Base-by-base conservation (phyloP, 2,113 vertebrate species). In the Lepisosteus osseus region DNA sequence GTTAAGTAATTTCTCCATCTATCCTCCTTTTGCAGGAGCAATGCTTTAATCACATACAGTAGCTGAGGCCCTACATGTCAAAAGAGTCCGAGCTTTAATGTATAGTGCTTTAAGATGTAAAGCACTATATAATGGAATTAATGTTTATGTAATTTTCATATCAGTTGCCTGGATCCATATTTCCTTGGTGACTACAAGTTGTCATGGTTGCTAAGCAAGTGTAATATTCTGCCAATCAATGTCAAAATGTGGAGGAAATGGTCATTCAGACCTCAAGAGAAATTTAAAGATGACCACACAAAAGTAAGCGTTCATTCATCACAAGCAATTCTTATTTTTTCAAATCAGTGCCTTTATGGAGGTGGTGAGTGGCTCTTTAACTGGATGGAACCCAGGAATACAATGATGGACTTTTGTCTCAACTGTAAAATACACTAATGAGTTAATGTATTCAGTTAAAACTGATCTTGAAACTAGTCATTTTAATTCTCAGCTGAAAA, bases 121-220 rank as follows among this genome's bases (percentile, higher is more conserved):
- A 17, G 15, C 47, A 51, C 4, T 51, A 51, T 51, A 6, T 51
- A 51, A 51, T 51, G 47, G 47, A 0, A 51, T 17, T 17, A 17
- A 51, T 6, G 8, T 51, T 8, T 67, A 68, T 73, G 15, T 47
- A 17, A 73, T 67, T 68, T 73, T 56, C 65, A 57, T 62, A 68
- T 73, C 56, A 67, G 65, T 68, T 73, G 65, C 65, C 72, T 68
- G 65, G 54, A 73, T 42, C 65, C 65, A 62, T 44, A 54, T 73
- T 73, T 73, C 44, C 72, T 68, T 73, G 56, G 65, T 73, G 72
- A 65, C 72, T 68, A 42, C 43, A 61, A 29, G 72, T 73, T 73
- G 57, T 55, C 72, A 73, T 73, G 72, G 44, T 57, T 73, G 72
- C 65, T 61, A 62, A 68, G 65, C 65, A 73, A 68, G 67, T 65